These are phyloP conservation scores for Morelia viridis DNA, from an alignment of 2,797 vertebrate species.

Conservation along the genomic window DNA sequence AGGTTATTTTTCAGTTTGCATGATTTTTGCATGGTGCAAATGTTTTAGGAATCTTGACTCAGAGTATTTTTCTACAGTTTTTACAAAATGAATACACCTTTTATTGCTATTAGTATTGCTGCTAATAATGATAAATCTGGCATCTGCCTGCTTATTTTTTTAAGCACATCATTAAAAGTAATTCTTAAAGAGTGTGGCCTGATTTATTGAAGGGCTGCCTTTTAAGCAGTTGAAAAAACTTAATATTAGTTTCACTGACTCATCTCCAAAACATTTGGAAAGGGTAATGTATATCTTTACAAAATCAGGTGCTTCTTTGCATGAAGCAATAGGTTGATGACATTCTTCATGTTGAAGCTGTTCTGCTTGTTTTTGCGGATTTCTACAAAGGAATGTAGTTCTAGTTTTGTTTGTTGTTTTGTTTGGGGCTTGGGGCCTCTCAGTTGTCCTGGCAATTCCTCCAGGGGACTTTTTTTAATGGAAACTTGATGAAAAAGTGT, in stretches of 20 bases:
- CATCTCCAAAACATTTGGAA: slow-evolving; percentile 1
- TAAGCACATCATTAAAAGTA: neutral
- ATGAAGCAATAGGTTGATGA: neutral
- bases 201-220: neutral
- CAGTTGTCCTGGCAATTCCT: neutral
- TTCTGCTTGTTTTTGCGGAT: slow-evolving; percentile 3
- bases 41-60: neutral
- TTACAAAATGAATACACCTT: neutral
- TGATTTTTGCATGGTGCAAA: neutral
- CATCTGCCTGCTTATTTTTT: neutral
- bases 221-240: neutral
- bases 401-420: neutral
- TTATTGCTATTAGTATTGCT: neutral
- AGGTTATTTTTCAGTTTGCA: neutral
- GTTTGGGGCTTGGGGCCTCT: neutral
- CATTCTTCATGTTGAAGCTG: neutral
- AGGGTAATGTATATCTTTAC: neutral
- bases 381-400: neutral
- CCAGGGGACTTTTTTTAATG: neutral
- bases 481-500: neutral
- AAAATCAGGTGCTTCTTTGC: neutral
- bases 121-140: neutral
- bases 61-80: neutral
- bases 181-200: neutral
- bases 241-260: neutral